Evolutionary conservation across 2,888 invertebrate species (phyloP).

Genomic region (Eustalomyia histrio): DNA sequence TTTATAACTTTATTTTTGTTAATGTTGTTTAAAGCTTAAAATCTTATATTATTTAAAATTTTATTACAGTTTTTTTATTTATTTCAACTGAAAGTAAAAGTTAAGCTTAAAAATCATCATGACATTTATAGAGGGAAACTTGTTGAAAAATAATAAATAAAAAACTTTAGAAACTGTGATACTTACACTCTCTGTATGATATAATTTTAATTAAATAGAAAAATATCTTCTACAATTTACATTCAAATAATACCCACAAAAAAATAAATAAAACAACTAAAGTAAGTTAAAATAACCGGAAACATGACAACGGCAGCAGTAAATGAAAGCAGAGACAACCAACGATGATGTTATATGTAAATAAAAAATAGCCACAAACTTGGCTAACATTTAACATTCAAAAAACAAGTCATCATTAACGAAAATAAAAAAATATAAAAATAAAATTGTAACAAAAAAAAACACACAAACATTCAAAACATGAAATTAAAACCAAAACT

Average conservation of each 20-base stretch:
- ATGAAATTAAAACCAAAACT: constrained; percentile 17
- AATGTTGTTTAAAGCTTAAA: too few species aligned
- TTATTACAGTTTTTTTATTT: neutral
- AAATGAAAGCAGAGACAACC: constrained; percentile 17
- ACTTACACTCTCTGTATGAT: constrained; percentile 14
- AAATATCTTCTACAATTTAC: neutral
- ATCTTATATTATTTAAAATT: too few species aligned
- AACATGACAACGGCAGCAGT: constrained; percentile 49
- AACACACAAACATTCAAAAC: neutral
- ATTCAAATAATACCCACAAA: neutral
- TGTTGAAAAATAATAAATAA: constrained; percentile 7
- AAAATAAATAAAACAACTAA: constrained; percentile 10
- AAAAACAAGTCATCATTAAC: constrained; percentile 43
- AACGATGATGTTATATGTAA: neutral
- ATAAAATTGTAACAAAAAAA: constrained; percentile 32
- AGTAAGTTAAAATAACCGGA: constrained; percentile 56
- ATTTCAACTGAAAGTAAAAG: constrained; percentile 39
- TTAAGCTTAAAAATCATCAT: constrained; percentile 47
- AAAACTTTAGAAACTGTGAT: constrained; percentile 1
- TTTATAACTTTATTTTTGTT: too few species aligned
- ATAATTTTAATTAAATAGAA: constrained; percentile 54
- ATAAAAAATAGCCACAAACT: neutral
- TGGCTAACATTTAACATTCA: constrained; percentile 42
- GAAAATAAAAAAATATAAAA: constrained; percentile 10
- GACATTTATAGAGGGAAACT: constrained; percentile 52